Percentiles rank a stretch among this genome's conserved stretches.
These are phyloP conservation scores for Aleiodes sp. DNA, from an alignment of 1,140 invertebrate genomes.

Conservation along the genomic window DNA sequence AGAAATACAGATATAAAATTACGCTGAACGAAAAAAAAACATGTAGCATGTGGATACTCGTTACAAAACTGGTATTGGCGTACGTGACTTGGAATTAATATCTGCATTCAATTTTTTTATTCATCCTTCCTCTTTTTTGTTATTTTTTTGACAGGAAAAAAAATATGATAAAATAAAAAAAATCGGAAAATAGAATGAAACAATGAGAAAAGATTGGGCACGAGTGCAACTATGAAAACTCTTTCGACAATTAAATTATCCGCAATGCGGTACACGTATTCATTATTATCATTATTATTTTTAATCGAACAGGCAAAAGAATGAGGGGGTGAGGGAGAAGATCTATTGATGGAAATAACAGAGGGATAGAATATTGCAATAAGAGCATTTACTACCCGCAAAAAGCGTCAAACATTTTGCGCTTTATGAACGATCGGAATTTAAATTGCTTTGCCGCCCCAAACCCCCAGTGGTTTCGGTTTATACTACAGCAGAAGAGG, in stretches of 20 bases:
- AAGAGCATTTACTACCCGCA: constrained; percentile 12
- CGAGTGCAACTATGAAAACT: background rate
- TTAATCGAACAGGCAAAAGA: too few species aligned
- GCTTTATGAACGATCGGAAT: constrained; percentile 58
- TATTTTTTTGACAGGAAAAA: too few species aligned
- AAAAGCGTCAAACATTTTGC: constrained; percentile 41
- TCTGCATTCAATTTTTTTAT: background rate
- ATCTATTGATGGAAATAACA: constrained; percentile 3
- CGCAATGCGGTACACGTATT: background rate
- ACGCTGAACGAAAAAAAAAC: background rate
- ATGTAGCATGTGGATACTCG: background rate
- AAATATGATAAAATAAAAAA: too few species aligned
- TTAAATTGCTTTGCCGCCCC: constrained; percentile 54
- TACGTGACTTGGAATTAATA: constrained; percentile 23
- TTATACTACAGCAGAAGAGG: constrained; percentile 24
- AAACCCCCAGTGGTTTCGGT: background rate
- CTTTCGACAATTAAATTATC: background rate
- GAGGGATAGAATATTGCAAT: constrained; percentile 32
- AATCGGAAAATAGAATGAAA: too few species aligned
- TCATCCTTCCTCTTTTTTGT: too few species aligned
- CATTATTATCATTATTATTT: constrained; percentile 1
- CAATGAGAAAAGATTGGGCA: constrained; percentile 2
- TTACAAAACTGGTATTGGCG: background rate
- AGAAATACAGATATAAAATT: background rate
- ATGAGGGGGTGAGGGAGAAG: too few species aligned